Base-by-base conservation (phyloP, 2,797 vertebrate species). In the Natrix natrix region DNA sequence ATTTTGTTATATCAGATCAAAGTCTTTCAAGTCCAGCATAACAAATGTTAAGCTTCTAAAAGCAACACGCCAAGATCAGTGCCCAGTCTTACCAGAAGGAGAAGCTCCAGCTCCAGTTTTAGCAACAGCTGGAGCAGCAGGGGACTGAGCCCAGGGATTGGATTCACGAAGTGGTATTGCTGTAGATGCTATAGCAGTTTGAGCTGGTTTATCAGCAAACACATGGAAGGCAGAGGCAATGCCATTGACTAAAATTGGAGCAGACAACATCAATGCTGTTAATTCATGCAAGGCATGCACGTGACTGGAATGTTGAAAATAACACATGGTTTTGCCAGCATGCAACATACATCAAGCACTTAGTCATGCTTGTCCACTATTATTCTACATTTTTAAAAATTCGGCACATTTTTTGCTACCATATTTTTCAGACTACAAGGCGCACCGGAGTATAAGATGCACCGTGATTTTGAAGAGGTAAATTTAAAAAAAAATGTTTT, bases 91-190 rank as follows among this genome's bases (percentile, higher is more conserved):
- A 98, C 98, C 98, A 94, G 97, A 0, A 89, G 86, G 95, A 96
- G 96, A 1, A 78, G 97, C 97, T 97, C 97, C 97, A 97, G 97
- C 98, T 99, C 98, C 99, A 98, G 98, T 97, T 96, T 97, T 97
- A 98, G 98, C 91, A 96, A 95, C 0, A 97, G 94, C 95, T 95
- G 93, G 94, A 74, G 97, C 96, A 95, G 97, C 97, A 95, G 98
- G 98, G 97, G 97, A 97, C 97, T 98, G 98, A 95, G 98, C 98
- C 99, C 99, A 99, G 96, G 99, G 99, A 98, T 99, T 99, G 98
- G 99, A 99, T 96, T 99, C 99, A 97, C 99, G 98, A 93, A 99
- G 98, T 94, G 99, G 99, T 96, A 99, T 97, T 95, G 99, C 98
- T 97, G 97, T 96, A 91, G 98, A 94, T 94, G 97, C 97, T 98